A percentile compares a stretch with the other conserved stretches of the same genome.
Conservation (phyloP, 2,888 invertebrate genomes). For the Hydrotaea cyrtoneurina region DNA sequence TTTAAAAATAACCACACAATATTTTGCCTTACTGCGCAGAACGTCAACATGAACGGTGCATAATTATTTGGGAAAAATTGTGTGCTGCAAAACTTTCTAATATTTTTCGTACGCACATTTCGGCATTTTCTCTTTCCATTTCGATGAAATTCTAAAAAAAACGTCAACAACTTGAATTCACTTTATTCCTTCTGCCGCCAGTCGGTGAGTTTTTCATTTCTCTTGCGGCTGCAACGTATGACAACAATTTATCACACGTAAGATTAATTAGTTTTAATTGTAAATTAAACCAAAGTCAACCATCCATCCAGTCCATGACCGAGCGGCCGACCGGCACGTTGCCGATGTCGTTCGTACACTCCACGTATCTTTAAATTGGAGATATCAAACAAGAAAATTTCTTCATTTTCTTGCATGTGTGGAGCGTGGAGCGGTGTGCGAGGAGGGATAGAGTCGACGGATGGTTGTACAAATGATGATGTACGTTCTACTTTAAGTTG, state of each 20-base stretch:
- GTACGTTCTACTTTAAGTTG: conserved; percentile 53
- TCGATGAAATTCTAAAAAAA: not conserved
- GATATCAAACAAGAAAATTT: conserved; percentile 1
- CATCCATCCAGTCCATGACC: not conserved
- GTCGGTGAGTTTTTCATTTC: not conserved
- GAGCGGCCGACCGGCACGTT: not conserved
- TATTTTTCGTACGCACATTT: not conserved
- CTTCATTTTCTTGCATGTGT: not conserved
- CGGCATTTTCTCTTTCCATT: not conserved
- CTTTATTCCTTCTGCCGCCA: not conserved
- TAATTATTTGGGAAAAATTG: too few relatives aligned
- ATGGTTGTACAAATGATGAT: conserved; percentile 59
- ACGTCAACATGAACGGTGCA: too few relatives aligned
- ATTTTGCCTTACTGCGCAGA: not conserved
- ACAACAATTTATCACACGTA: conserved; percentile 34
- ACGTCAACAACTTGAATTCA: not conserved
- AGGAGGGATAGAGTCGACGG: too few relatives aligned
- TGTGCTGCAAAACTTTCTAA: conserved; percentile 5
- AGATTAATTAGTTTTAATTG: conserved; percentile 36
- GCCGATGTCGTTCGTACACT: not conserved
- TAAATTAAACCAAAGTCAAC: conserved; percentile 16
- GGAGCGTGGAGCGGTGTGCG: not conserved
- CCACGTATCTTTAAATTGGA: conserved; percentile 2
- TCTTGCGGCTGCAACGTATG: not conserved
- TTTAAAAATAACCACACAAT: not conserved